Percentiles rank a stretch among this genome's conserved stretches.
These are phyloP conservation scores for Sceliomorpha sp. DNA, from an alignment of 2,888 invertebrate genomes.

Conservation along the genomic window DNA sequence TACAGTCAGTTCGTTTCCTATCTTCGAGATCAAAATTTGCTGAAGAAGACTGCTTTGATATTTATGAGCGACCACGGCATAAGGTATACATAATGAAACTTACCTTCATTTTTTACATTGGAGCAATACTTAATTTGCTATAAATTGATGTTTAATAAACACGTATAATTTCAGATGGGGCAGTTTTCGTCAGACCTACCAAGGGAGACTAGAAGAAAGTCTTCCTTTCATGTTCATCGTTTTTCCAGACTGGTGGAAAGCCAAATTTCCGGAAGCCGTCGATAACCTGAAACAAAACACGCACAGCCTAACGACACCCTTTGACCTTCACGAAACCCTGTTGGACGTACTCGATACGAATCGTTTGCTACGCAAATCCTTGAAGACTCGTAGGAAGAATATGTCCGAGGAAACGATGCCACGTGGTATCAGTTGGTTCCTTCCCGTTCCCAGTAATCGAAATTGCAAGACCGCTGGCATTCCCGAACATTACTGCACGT, in stretches of 20 bases:
- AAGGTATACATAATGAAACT: constrained; percentile 33
- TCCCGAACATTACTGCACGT: constrained; percentile 93
- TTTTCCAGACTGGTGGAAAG: constrained; percentile 87
- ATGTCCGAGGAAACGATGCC: constrained; percentile 65
- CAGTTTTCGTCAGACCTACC: constrained; percentile 89
- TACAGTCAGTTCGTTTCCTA: constrained; percentile 83
- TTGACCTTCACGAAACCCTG: constrained; percentile 91
- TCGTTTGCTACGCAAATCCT: constrained; percentile 79
- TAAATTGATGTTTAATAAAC: background rate
- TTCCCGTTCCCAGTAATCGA: constrained; percentile 86
- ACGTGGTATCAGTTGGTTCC: constrained; percentile 89
- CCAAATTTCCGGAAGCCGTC: constrained; percentile 84
- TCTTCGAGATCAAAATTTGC: constrained; percentile 80
- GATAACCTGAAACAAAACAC: constrained; percentile 85
- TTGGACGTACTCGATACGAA: constrained; percentile 84
- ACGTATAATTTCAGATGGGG: constrained; percentile 85
- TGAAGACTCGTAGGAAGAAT: constrained; percentile 72
- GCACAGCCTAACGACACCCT: constrained; percentile 89
- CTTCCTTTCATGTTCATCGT: constrained; percentile 89
- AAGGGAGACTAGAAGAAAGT: constrained; percentile 93
- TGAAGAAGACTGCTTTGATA: constrained; percentile 86
- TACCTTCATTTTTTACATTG: background rate
- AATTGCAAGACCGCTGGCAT: constrained; percentile 92
- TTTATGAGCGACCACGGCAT: constrained; percentile 95
- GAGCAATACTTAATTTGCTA: too few relatives aligned